These are phyloP conservation scores for Choloepus hoffmanni DNA, from an alignment of 2,113 vertebrate species.

Conservation along the genomic window DNA sequence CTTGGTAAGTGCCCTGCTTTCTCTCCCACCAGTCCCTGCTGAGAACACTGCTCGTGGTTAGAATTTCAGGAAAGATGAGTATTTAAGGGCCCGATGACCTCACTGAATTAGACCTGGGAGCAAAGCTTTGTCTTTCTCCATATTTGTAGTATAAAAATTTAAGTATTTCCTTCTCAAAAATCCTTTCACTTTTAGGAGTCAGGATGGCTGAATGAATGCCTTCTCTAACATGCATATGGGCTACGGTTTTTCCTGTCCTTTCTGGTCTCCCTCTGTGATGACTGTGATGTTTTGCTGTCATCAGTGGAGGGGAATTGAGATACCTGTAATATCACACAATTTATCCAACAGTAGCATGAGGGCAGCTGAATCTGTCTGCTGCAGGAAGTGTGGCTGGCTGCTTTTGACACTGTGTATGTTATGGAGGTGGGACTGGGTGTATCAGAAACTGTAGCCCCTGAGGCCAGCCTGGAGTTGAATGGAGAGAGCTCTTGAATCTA, in stretches of 20 bases:
- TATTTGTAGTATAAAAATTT: background rate
- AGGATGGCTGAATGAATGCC: no score
- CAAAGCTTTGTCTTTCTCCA: background rate
- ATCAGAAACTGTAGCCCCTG: slow-evolving; percentile 55
- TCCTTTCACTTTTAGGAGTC: background rate
- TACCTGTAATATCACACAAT: background rate
- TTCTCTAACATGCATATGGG: rapidly evolving
- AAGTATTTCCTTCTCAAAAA: background rate
- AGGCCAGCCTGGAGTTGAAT: background rate
- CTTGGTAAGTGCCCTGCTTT: background rate
- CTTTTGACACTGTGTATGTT: slow-evolving; percentile 55
- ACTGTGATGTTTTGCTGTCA: background rate
- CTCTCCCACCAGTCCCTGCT: background rate
- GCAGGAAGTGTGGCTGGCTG: background rate
- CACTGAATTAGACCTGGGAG: background rate
- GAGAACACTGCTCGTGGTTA: background rate
- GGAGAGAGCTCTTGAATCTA: slow-evolving; percentile 13
- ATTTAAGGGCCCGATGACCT: background rate
- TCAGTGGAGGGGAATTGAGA: background rate
- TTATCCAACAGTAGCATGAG: background rate
- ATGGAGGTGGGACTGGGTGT: background rate
- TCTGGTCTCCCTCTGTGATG: background rate
- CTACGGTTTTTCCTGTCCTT: background rate
- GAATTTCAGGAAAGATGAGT: background rate
- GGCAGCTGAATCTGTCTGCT: background rate